These are phyloP conservation scores for Tauraco hartlaubi DNA, from an alignment of 2,797 vertebrate species.

Conservation along the genomic window DNA sequence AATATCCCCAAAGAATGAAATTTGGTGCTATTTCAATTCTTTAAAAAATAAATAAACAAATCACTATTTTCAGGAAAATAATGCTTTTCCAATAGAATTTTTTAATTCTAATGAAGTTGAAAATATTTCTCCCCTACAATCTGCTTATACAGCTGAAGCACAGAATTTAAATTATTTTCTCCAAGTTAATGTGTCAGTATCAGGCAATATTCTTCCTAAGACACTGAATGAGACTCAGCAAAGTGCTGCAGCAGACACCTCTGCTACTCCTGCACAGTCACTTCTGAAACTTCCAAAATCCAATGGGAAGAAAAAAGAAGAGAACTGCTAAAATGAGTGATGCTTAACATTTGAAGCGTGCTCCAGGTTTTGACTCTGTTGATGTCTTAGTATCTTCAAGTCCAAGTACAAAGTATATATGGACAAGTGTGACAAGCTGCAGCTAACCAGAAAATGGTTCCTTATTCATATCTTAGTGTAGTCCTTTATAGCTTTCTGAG, in stretches of 20 bases:
- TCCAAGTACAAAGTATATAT: not conserved
- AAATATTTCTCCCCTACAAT: not conserved
- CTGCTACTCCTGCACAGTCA: not conserved
- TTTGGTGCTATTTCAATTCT: not conserved
- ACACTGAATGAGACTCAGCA: not conserved
- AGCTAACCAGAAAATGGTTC: not conserved
- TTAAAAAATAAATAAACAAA: not conserved
- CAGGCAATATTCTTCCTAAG: not conserved
- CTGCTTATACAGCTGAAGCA: not conserved
- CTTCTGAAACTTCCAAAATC: not conserved
- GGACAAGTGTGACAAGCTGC: not conserved
- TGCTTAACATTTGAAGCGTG: constrained; percentile 4
- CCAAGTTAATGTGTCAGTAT: not conserved
- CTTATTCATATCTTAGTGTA: not conserved
- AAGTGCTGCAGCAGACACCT: not conserved
- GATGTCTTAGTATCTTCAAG: not conserved
- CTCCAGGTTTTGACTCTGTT: constrained; percentile 11
- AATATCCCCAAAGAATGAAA: not conserved
- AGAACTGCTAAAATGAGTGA: not conserved
- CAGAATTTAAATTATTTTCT: not conserved
- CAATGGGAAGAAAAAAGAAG: not conserved
- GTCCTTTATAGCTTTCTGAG: not conserved
- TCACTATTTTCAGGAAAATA: not conserved
- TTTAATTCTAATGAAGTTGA: not conserved
- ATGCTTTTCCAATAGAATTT: not conserved